Evolutionary conservation across 37 sponge, comb jelly and placozoan genomes (phyloP).

Genomic region (Ephydatia muelleri): DNA sequence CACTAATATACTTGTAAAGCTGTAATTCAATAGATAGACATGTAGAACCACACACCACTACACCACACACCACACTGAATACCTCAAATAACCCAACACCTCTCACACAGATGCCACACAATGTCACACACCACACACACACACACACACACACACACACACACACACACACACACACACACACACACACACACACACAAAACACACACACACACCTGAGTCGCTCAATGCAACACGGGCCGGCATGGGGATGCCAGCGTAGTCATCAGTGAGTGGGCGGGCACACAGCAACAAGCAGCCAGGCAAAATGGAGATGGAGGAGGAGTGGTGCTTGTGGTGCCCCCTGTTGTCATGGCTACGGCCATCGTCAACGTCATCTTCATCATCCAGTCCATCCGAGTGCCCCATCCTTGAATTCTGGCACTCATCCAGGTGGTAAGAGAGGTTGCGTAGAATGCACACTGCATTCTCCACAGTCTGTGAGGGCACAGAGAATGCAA

Average conservation of each 20-base stretch:
- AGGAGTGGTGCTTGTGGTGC: constrained; percentile 5
- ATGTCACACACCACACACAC: background rate
- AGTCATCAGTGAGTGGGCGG: background rate
- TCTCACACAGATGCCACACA: background rate
- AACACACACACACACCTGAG: constrained; percentile 8
- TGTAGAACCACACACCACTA: no score
- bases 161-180: background rate
- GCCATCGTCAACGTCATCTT: constrained; percentile 56
- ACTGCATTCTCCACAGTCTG: constrained; percentile 91
- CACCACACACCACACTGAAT: no score
- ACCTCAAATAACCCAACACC: background rate
- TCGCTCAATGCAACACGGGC: background rate
- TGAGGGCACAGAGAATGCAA: background rate
- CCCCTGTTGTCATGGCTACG: background rate
- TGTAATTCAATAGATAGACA: no score
- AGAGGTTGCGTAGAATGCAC: constrained; percentile 93
- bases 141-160: background rate
- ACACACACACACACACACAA: background rate
- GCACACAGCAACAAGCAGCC: constrained; percentile 37
- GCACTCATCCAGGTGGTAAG: constrained; percentile 87
- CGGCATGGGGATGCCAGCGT: background rate
- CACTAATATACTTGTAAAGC: no score
- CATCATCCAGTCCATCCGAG: constrained; percentile 53
- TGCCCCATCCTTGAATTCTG: constrained; percentile 70
- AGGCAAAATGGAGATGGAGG: constrained; percentile 23